A percentile compares a stretch with the other conserved stretches of the same genome.
Evolutionary conservation across 2,888 invertebrate genomes (phyloP).

Genomic region (Hyposoter dolosus): DNA sequence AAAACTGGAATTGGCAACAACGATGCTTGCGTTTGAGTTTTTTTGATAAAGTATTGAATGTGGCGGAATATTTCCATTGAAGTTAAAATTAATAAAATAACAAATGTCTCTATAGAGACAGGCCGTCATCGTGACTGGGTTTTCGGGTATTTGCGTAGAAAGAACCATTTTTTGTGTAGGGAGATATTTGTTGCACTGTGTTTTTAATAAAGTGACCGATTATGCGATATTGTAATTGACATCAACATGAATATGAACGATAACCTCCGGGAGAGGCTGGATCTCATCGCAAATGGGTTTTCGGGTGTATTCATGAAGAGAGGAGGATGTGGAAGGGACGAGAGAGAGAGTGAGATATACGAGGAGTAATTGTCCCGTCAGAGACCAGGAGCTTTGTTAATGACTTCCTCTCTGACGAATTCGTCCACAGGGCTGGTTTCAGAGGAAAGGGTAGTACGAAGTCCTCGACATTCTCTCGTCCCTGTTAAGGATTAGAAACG

Average conservation of each 20-base stretch:
- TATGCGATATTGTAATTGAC: not conserved
- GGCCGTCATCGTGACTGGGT: too few species aligned
- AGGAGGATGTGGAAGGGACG: not conserved
- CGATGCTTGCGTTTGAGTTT: too few species aligned
- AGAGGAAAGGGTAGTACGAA: not conserved
- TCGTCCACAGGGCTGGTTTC: not conserved
- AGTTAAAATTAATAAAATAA: not conserved
- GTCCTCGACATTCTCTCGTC: constrained; percentile 23
- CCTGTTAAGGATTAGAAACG: constrained; percentile 44
- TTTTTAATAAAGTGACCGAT: not conserved
- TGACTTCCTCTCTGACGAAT: constrained; percentile 43
- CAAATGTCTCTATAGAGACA: not conserved
- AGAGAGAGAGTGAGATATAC: constrained; percentile 9
- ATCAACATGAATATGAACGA: constrained; percentile 6
- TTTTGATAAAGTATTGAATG: too few species aligned
- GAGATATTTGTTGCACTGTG: not conserved
- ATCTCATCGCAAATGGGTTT: not conserved
- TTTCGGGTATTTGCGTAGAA: not conserved
- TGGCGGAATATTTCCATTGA: too few species aligned
- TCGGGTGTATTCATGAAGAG: not conserved
- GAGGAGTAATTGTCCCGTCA: constrained; percentile 35
- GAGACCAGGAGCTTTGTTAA: constrained; percentile 47
- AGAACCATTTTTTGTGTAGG: not conserved
- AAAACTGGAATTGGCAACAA: not conserved
- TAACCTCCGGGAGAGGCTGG: not conserved